Conservation (phyloP, 2,888 invertebrate genomes). For the Noctua janthe region DNA sequence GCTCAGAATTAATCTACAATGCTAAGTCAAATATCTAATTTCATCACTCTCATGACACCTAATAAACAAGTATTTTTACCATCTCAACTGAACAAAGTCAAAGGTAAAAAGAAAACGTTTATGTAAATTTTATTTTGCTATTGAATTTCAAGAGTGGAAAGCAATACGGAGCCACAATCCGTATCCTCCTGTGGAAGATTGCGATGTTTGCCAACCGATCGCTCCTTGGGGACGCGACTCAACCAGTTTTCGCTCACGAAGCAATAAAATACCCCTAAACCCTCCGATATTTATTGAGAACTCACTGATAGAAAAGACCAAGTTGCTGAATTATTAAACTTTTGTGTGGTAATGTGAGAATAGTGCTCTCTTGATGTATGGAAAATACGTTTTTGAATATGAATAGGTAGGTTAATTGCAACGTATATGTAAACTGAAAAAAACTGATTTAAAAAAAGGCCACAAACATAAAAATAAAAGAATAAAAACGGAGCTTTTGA, state of each 20-base stretch:
- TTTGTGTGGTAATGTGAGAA: conserved; percentile 29
- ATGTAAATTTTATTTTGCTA: conserved; percentile 62
- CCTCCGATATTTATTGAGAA: conserved; percentile 79
- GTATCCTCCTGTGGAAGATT: conserved; percentile 75
- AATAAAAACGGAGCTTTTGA: neutral
- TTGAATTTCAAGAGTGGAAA: conserved; percentile 60
- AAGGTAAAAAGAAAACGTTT: conserved; percentile 57
- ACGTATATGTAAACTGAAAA: neutral
- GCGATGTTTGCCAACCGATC: conserved; percentile 87
- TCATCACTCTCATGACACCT: neutral
- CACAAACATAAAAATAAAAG: neutral
- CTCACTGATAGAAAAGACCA: conserved; percentile 69
- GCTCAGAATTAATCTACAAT: neutral
- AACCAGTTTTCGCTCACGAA: conserved; percentile 79
- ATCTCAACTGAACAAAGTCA: neutral
- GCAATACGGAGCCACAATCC: conserved; percentile 66
- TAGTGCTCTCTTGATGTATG: neutral
- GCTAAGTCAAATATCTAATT: neutral
- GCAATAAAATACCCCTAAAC: conserved; percentile 84
- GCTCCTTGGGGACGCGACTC: conserved; percentile 85
- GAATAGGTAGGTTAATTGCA: neutral
- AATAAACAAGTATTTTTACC: conserved; percentile 3
- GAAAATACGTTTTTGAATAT: conserved; percentile 2
- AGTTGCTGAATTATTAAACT: conserved; percentile 62
- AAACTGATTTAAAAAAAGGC: neutral